These are phyloP conservation scores for Marmota flaviventris DNA, from an alignment of 2,113 vertebrate species.

Conservation along the genomic window DNA sequence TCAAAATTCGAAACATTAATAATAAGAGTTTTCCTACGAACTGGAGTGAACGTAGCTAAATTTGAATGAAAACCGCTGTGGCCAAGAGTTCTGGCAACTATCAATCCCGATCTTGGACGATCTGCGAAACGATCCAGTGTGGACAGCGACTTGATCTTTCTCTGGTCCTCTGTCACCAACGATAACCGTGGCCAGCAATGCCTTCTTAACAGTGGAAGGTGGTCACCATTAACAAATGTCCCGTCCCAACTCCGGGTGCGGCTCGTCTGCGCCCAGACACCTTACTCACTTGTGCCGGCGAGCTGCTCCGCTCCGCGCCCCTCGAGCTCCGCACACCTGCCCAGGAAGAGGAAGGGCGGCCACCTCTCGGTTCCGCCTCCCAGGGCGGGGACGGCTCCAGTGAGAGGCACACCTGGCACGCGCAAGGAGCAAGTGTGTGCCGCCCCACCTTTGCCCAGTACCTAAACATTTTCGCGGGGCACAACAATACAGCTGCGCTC, in stretches of 20 bases:
- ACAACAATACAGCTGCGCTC: background rate
- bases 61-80: too few relatives aligned
- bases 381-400: background rate
- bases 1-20: background rate
- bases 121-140: too few relatives aligned
- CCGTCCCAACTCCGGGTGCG: too few relatives aligned
- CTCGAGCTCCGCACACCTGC: background rate
- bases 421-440: background rate
- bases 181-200: background rate
- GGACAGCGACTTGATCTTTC: too few relatives aligned
- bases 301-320: background rate
- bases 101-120: too few relatives aligned
- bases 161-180: background rate
- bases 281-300: constrained; percentile 62
- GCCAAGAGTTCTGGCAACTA: too few relatives aligned
- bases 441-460: background rate
- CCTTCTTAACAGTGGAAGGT: background rate
- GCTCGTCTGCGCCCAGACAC: background rate
- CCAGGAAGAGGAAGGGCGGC: constrained; percentile 58
- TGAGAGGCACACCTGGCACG: background rate
- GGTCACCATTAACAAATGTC: background rate
- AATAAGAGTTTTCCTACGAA: background rate
- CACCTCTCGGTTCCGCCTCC: constrained; percentile 16
- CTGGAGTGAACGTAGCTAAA: background rate
- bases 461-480: background rate